A percentile compares a stretch with the other conserved stretches of the same genome.
Evolutionary conservation across 1,140 invertebrate genomes (phyloP).

Genomic region (Agrilus planipennis): DNA sequence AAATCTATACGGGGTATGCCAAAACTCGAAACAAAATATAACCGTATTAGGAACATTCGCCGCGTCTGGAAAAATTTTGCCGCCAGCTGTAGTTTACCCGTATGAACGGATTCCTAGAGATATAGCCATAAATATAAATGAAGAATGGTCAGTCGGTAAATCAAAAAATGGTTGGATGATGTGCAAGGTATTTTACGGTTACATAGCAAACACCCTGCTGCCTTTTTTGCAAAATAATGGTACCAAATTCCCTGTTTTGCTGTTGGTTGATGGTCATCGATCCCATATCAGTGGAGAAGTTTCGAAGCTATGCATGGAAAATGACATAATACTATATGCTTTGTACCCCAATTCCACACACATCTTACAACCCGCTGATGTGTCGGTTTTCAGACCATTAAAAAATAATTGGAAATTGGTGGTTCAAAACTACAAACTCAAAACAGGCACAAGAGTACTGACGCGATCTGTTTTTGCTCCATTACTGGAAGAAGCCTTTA

Average conservation of each 20-base stretch:
- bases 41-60: constrained; percentile 22
- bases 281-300: constrained; percentile 27
- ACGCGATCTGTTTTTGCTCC: constrained; percentile 4
- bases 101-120: constrained; percentile 23
- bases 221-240: constrained; percentile 21
- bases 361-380: constrained; percentile 30
- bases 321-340: constrained; percentile 25
- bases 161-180: constrained; percentile 35
- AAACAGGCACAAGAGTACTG: no score
- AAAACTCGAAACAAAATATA: constrained; percentile 20
- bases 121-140: constrained; percentile 14
- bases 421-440: constrained; percentile 1
- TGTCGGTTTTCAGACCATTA: constrained; percentile 28
- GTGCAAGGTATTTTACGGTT: constrained; percentile 31
- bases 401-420: constrained; percentile 15
- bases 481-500: constrained; percentile 2
- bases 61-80: constrained; percentile 11
- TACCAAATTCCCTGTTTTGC: constrained; percentile 22
- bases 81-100: constrained; percentile 29
- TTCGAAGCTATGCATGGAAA: constrained; percentile 25
- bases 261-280: constrained; percentile 28
- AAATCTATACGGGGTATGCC: constrained; percentile 27
- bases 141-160: constrained; percentile 22
- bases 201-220: constrained; percentile 26
- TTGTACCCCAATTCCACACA: constrained; percentile 31